Evolutionary conservation across 2,113 vertebrate species (phyloP).

Genomic region (Mesoclemmys tuberculata): DNA sequence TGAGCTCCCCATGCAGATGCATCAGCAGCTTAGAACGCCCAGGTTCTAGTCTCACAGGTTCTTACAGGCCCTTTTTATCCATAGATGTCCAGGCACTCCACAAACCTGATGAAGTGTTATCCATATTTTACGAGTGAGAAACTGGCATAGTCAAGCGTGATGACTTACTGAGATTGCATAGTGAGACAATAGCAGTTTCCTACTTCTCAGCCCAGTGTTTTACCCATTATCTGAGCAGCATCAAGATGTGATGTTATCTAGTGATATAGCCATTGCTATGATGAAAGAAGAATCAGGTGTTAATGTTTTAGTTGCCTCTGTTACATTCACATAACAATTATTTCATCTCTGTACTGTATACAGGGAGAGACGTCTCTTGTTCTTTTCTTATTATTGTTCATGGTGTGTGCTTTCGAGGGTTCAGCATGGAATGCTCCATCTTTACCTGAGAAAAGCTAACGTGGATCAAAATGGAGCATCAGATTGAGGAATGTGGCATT

Average conservation of each 20-base stretch:
- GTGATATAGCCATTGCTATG: background rate
- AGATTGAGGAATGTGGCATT: background rate
- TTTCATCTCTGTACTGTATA: background rate
- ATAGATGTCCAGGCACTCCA: background rate
- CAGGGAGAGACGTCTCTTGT: background rate
- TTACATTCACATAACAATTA: background rate
- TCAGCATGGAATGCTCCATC: background rate
- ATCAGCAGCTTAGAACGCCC: background rate
- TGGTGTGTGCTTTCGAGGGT: background rate
- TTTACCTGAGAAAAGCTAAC: background rate
- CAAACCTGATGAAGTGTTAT: background rate
- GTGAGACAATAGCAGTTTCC: background rate
- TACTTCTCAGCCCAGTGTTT: background rate
- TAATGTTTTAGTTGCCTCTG: background rate
- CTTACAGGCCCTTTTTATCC: background rate
- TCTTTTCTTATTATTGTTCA: background rate
- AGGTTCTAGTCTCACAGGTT: background rate
- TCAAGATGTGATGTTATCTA: fast-evolving
- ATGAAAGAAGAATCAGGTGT: background rate
- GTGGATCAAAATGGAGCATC: background rate
- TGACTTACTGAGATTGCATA: background rate
- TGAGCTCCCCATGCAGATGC: background rate
- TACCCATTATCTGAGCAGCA: background rate
- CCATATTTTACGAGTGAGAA: background rate
- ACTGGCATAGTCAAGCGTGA: background rate